Conservation (phyloP, 2,113 vertebrate genomes). For the Charina bottae region DNA sequence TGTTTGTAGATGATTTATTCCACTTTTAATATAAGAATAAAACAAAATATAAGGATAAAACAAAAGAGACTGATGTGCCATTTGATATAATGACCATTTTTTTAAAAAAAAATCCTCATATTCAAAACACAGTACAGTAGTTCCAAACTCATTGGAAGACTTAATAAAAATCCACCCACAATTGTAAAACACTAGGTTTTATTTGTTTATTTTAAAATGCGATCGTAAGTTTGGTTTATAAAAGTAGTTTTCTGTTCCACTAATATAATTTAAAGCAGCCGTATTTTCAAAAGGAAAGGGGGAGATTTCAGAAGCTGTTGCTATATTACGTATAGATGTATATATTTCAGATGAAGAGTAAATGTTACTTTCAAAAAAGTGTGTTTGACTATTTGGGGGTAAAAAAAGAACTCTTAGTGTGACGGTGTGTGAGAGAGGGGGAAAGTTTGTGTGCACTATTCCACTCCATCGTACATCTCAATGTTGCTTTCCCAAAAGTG, state of each 20-base stretch:
- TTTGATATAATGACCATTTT: neutral
- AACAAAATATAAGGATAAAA: neutral
- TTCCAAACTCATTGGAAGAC: neutral
- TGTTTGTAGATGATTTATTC: neutral
- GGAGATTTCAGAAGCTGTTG: neutral
- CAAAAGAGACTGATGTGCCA: neutral
- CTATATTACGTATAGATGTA: neutral
- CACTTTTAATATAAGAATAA: neutral
- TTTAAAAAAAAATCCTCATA: slow-evolving; percentile 1
- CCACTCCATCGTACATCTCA: no score
- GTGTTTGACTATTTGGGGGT: no score
- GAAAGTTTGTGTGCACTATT: no score
- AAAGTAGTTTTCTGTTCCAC: neutral
- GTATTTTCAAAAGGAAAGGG: neutral
- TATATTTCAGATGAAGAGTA: neutral
- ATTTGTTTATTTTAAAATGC: neutral
- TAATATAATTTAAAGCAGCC: neutral
- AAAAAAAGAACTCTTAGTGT: no score
- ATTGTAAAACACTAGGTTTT: neutral
- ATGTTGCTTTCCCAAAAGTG: no score
- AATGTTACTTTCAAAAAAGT: neutral
- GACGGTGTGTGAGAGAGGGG: no score
- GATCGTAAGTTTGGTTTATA: neutral
- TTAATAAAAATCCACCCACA: neutral
- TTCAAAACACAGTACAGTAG: slow-evolving; percentile 2